phyloP scores from a whole-genome alignment of 2,113 vertebrate genomes.

The Otolemur garnettii region DNA sequence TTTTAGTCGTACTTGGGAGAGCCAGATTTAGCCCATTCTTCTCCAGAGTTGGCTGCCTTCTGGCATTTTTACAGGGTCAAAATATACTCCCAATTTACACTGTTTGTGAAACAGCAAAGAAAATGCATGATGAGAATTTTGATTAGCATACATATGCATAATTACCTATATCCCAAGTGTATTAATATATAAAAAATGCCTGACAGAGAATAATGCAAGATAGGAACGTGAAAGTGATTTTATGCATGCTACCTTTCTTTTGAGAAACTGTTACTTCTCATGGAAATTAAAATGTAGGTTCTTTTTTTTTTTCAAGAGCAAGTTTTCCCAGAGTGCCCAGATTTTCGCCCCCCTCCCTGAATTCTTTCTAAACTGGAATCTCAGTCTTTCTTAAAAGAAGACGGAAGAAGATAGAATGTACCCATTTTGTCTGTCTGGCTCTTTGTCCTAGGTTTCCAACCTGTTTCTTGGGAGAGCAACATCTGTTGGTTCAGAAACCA shows the following conservation, averaged over 20 bases:
- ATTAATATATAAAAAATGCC: not conserved
- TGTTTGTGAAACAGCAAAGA: not conserved
- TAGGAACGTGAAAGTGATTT: not conserved
- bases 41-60: not conserved
- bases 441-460: not conserved
- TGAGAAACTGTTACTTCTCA: constrained; percentile 16
- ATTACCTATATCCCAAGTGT: not conserved
- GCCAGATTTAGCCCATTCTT: not conserved
- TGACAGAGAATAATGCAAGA: not conserved
- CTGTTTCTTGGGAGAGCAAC: not conserved
- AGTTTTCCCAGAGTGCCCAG: not conserved
- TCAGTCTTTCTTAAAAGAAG: constrained; percentile 48
- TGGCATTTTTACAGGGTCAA: not conserved
- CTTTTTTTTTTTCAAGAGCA: not conserved
- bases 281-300: not conserved
- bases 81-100: not conserved
- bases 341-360: not conserved
- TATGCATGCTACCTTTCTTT: not conserved
- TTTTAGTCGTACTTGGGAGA: not conserved
- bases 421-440: not conserved
- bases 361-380: not conserved
- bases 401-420: not conserved
- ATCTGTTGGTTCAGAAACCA: not conserved
- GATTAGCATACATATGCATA: not conserved
- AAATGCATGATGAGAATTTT: not conserved